phyloP scores from a whole-genome alignment of 2,888 invertebrate species.

The Scaptomyza parva region DNA sequence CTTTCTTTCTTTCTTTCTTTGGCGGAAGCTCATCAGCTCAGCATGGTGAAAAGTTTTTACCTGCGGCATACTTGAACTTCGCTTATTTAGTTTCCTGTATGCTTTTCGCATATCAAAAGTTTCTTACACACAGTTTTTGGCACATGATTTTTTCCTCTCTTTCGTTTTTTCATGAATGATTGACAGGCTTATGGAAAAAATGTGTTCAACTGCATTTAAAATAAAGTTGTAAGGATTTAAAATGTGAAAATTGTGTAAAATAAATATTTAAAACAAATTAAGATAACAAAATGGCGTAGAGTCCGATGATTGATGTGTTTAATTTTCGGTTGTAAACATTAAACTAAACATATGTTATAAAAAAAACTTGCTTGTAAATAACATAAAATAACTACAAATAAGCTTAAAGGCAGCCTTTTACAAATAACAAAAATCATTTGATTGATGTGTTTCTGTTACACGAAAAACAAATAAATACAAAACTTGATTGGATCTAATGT shows the following conservation, averaged over 20 bases:
- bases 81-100: slow-evolving; percentile 28
- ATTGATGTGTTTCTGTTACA: slow-evolving; percentile 2
- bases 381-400: neutral
- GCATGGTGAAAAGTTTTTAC: slow-evolving; percentile 31
- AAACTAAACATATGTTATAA: too few relatives aligned
- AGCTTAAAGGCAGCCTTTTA: neutral
- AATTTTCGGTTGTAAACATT: too few relatives aligned
- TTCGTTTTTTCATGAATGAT: neutral
- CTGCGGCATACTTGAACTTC: slow-evolving; percentile 36
- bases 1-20: too few relatives aligned
- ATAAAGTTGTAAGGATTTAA: neutral
- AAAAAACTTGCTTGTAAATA: neutral
- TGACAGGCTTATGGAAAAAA: neutral
- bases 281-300: neutral
- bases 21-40: slow-evolving; percentile 68
- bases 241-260: too few relatives aligned
- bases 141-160: neutral
- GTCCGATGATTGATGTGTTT: neutral
- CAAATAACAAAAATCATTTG: neutral
- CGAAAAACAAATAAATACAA: slow-evolving; percentile 3
- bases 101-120: slow-evolving; percentile 30
- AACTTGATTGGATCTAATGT: neutral
- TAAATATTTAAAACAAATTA: neutral
- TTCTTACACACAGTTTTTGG: neutral
- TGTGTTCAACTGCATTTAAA: neutral